Base-by-base conservation (phyloP, 2,113 vertebrate species). In the Nanorana parkeri region DNA sequence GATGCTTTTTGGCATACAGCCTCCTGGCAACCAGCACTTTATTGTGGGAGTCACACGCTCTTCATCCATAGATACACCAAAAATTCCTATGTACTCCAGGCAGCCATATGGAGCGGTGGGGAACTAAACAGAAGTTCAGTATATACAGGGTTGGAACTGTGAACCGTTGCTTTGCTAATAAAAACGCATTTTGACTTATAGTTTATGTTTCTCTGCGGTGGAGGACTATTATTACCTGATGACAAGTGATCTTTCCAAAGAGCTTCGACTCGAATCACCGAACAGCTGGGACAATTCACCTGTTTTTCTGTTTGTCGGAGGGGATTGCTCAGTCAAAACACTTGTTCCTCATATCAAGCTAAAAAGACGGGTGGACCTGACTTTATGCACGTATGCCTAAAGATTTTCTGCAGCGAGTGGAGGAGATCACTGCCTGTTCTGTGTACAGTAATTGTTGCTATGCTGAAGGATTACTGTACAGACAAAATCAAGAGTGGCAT, bases 201-300 rank as follows among this genome's bases (percentile, higher is more conserved):
- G 17, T 60, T 60, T 20, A 60, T 60, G 17, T 60, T 60, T 60
- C 21, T n/a, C 10, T 21, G 17, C 17, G 21, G 19, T 21, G 56
- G 23, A 11, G 32, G 24, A 28, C 13, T 66, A 32, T 28, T 66
- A 66, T 66, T 66, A 28, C 17, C 64, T 66, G 26, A 66, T 66
- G 64, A 66, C 13, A 66, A 47, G 41, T 47, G 41, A 47, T 47
- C 41, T 13, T 47, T 47, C 41, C 41, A 47, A 47, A 10, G 13
- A 47, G 41, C 41, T 58, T 21, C 36, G 65, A 24, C 17, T 28
- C 17, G 69, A 65, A 56, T 23, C 52, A 58, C 5, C 55, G 29
- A 78, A 24, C 52, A 58, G 29, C 52, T 65, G 76, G 69, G 60
- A 78, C 76, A 68, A 58, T 68, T 67, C 64, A 68, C 77, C 77